These are phyloP conservation scores for Mixornis gularis DNA, from an alignment of 2,113 vertebrate genomes.

Conservation along the genomic window DNA sequence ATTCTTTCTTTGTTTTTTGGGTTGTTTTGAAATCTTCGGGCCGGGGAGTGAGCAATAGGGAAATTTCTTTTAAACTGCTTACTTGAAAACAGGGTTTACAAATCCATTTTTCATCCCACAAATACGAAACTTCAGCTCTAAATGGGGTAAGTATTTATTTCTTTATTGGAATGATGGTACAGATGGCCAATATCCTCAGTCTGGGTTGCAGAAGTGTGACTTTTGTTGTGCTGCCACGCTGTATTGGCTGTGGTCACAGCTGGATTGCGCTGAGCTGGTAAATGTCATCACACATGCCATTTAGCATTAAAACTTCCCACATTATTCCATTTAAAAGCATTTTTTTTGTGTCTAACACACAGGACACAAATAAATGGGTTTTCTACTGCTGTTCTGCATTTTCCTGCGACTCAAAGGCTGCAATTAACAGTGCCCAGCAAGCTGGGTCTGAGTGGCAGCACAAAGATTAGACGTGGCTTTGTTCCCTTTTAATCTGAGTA, in stretches of 20 bases:
- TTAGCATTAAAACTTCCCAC: background rate
- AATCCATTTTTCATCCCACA: background rate
- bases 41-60: background rate
- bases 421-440: background rate
- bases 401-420: background rate
- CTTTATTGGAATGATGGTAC: background rate
- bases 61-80: background rate
- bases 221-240: background rate
- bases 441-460: background rate
- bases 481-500: background rate
- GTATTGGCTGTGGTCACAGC: background rate
- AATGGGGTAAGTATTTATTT: constrained; percentile 1
- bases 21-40: background rate
- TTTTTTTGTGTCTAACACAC: background rate
- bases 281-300: constrained; percentile 6
- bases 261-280: background rate
- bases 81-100: background rate
- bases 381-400: background rate
- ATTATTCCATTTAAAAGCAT: background rate
- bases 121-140: background rate
- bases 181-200: background rate
- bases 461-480: background rate
- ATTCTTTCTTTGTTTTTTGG: background rate
- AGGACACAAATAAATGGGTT: background rate
- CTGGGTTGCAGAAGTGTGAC: background rate